Base-by-base conservation (phyloP, 2,113 vertebrate genomes). In the Tyrannus savana region DNA sequence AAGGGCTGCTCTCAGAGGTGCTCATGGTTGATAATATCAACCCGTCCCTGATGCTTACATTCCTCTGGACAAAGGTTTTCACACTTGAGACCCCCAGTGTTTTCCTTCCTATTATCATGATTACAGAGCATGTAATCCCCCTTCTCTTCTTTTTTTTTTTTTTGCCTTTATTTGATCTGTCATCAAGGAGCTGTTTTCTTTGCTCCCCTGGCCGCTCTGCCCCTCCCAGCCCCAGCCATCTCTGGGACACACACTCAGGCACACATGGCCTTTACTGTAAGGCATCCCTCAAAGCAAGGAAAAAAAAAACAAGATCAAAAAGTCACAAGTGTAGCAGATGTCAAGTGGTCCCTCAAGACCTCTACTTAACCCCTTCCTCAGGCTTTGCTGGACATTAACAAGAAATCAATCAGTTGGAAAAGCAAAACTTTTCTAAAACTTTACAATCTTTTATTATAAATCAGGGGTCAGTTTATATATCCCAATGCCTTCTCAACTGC, bases 281-380 rank as follows among this genome's bases (percentile, higher is more conserved):
- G 75, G 89, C 83, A 95, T 93, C 95, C 93, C 96, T 97, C 95
- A 97, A 97, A 95, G 92, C 33, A 11, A 97, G 84, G 73, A 35
- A 94, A 92, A 90, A 90, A 95, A 95, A 97, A 97, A 84, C 92
- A 96, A 98, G 97, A 98, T 98, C 97, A 98, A 98, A 97, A 98
- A 97, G 97, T 97, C 90, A 23, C 94, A 96, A 96, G 91, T 96
- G 96, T 96, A 98, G 92, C 98, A 98, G 96, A 98, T 98, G 98
- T 98, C 97, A 99, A 98, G 98, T 98, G 96, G 97, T 98, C 98
- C 96, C 98, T 94, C 94, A 96, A 97, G 98, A 97, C 96, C 69
- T 90, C 96, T 97, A 97, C 97, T 98, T 98, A 98, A 98, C 97
- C 97, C 95, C 95, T 97, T 97, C 92, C 95, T 96, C 90, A 94